These are phyloP conservation scores for Heterocephalus glaber DNA, from an alignment of 2,113 vertebrate genomes.

Conservation along the genomic window DNA sequence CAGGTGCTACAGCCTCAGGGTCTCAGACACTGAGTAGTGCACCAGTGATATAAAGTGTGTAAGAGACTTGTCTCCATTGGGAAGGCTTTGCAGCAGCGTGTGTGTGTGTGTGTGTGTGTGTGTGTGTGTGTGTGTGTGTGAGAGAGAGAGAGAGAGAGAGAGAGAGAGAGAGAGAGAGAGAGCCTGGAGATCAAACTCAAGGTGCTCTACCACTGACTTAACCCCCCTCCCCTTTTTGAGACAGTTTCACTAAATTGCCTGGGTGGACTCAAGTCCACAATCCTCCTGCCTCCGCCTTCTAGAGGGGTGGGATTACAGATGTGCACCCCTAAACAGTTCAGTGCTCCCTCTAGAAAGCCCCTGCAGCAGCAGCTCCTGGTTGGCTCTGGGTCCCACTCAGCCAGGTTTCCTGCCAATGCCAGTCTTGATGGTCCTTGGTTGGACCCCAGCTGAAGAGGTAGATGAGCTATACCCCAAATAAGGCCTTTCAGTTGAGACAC, in stretches of 20 bases:
- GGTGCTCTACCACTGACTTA: no score
- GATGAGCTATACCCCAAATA: not conserved
- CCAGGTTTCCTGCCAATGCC: not conserved
- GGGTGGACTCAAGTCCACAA: not conserved
- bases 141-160: no score
- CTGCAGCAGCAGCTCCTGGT: not conserved
- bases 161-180: no score
- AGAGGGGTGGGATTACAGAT: not conserved
- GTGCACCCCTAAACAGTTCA: not conserved
- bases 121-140: no score
- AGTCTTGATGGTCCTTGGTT: not conserved
- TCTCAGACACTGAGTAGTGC: not conserved
- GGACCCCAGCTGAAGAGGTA: not conserved
- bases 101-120: not conserved
- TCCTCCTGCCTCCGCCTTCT: not conserved
- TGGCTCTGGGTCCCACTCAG: not conserved
- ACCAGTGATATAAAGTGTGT: not conserved
- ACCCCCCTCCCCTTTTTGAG: not conserved
- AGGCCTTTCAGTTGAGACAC: not conserved
- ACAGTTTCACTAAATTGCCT: not conserved
- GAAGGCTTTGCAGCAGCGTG: not conserved
- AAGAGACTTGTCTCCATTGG: not conserved
- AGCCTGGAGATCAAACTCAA: no score
- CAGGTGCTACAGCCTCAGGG: not conserved
- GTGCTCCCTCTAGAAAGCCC: not conserved